Conservation (phyloP, 2,888 invertebrate genomes). For the Pyrrhosoma nymphula region DNA sequence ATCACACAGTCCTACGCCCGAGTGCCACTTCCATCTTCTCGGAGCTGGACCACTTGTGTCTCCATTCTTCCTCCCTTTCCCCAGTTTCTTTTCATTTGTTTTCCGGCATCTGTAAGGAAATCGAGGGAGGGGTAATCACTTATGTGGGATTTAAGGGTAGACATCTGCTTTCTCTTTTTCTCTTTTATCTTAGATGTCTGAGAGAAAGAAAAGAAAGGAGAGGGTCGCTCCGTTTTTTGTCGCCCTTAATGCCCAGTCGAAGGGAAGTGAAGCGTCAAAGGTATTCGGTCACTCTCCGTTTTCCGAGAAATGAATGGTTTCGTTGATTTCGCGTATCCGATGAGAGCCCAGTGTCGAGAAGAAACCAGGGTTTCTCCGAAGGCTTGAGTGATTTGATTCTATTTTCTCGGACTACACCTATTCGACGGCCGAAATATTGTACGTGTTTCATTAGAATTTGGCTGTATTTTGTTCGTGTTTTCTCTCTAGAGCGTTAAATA, state of each 20-base stretch:
- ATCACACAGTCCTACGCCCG: no score
- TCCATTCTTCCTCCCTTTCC: background rate
- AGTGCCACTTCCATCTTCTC: background rate
- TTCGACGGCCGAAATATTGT: no score
- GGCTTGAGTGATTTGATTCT: background rate
- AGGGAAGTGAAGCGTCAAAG: conserved; percentile 38
- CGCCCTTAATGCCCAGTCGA: background rate
- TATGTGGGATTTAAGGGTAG: background rate
- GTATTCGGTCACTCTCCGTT: conserved; percentile 36
- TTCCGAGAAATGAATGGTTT: conserved; percentile 45
- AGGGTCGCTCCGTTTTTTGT: background rate
- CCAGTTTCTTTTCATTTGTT: background rate
- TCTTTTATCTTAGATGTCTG: background rate
- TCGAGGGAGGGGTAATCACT: background rate
- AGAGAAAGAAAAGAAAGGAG: background rate
- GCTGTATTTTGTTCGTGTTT: no score
- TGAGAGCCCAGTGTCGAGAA: background rate
- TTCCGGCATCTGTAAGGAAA: background rate
- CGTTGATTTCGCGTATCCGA: conserved; percentile 34
- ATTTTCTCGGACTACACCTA: background rate
- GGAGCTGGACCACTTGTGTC: background rate
- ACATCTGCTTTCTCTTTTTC: background rate
- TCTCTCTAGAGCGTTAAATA: no score
- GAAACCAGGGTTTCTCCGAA: conserved; percentile 26
- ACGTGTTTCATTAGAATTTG: no score